These are phyloP conservation scores for Didymodactylos carnosus DNA, from an alignment of 2,888 invertebrate genomes.

Conservation along the genomic window DNA sequence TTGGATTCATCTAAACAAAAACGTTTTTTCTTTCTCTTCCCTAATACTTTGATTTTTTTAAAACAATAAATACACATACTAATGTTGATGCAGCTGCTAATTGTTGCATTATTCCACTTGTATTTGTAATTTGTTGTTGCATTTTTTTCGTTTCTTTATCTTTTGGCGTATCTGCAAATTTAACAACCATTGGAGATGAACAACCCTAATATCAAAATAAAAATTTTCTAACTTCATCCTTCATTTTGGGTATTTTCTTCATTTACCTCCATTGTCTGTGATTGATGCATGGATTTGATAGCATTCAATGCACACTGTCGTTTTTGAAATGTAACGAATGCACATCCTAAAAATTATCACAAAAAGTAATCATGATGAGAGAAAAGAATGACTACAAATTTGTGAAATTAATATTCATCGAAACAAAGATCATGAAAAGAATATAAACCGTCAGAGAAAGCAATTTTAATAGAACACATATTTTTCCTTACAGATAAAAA, in stretches of 20 bases:
- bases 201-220: slow-evolving; percentile 48
- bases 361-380: no score
- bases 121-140: slow-evolving; percentile 40
- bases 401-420: not conserved
- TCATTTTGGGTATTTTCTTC: not conserved
- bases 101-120: not conserved
- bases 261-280: slow-evolving; percentile 83
- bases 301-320: slow-evolving; percentile 91
- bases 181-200: slow-evolving; percentile 87
- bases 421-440: no score
- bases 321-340: slow-evolving; percentile 91
- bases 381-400: slow-evolving; percentile 5
- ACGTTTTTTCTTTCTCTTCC: no score
- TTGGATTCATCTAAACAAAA: not conserved
- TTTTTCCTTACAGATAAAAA: no score
- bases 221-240: slow-evolving; percentile 15
- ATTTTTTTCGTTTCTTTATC: slow-evolving; percentile 90
- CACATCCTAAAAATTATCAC: slow-evolving; percentile 54
- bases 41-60: not conserved
- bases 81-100: not conserved
- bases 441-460: no score
- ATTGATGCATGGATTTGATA: slow-evolving; percentile 91
- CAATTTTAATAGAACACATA: no score
- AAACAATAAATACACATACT: not conserved
- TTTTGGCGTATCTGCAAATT: slow-evolving; percentile 96